Conservation (phyloP, 2,888 invertebrate species). For the Xylota segnis region DNA sequence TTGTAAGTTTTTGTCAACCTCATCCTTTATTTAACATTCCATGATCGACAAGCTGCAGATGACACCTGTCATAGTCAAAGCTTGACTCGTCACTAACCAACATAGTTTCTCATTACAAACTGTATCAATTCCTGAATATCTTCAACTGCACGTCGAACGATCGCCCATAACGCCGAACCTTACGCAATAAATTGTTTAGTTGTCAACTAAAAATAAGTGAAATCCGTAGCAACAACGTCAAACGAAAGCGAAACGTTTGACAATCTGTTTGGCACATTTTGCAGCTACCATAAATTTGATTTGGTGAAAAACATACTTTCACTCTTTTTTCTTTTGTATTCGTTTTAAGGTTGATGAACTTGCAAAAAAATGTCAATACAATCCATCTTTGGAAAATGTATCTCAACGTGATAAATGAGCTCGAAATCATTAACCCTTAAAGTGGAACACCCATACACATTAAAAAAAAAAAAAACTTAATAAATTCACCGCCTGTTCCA, state of each 20-base stretch:
- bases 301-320: slow-evolving; percentile 11
- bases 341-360: neutral
- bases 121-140: neutral
- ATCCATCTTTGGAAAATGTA: slow-evolving; percentile 16
- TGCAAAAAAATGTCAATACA: neutral
- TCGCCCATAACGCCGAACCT: neutral
- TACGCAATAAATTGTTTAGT: slow-evolving; percentile 20
- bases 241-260: slow-evolving; percentile 44
- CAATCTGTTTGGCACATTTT: slow-evolving; percentile 41
- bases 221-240: slow-evolving; percentile 1
- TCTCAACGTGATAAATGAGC: slow-evolving; percentile 6
- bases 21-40: too few species aligned
- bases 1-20: too few species aligned
- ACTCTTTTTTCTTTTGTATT: slow-evolving; percentile 24
- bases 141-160: neutral
- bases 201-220: slow-evolving; percentile 26
- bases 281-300: neutral
- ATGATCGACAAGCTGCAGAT: too few species aligned
- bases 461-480: slow-evolving; percentile 10
- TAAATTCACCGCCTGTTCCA: slow-evolving; percentile 8
- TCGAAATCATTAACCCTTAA: neutral
- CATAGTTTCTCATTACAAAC: neutral
- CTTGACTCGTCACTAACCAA: neutral
- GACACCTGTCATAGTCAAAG: neutral
- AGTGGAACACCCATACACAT: neutral